Conservation (phyloP, 2,113 vertebrate genomes). For the Oceanodroma tethys region DNA sequence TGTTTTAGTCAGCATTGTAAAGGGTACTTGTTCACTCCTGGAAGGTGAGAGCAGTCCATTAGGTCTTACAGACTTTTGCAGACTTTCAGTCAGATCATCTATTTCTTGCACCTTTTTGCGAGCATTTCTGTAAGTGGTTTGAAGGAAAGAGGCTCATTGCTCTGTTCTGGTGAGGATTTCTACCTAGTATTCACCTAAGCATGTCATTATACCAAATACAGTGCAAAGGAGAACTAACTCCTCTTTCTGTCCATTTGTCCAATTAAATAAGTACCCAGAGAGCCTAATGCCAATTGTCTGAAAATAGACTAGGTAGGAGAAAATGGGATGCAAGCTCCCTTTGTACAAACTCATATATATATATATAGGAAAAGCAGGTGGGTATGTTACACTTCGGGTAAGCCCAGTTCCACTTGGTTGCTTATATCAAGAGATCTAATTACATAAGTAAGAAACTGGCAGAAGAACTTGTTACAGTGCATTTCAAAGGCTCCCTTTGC, state of each 20-base stretch:
- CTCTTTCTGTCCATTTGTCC: background rate
- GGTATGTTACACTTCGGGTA: background rate
- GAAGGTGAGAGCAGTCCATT: background rate
- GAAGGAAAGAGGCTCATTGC: background rate
- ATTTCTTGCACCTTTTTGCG: background rate
- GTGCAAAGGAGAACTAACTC: background rate
- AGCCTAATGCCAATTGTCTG: background rate
- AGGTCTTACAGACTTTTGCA: background rate
- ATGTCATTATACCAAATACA: background rate
- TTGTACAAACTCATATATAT: background rate
- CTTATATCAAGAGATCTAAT: background rate
- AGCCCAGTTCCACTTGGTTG: background rate
- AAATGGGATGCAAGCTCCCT: background rate
- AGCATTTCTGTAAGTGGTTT: background rate
- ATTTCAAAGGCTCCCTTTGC: background rate
- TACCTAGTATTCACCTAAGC: background rate
- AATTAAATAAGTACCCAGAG: background rate
- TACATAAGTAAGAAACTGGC: background rate
- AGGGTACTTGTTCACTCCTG: background rate
- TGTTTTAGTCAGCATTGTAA: background rate
- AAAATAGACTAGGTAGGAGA: background rate
- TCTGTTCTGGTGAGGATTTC: background rate
- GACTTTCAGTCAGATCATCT: background rate
- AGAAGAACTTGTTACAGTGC: background rate
- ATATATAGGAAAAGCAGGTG: background rate